Evolutionary conservation across 1,140 invertebrate genomes (phyloP), one percentile per base, ranked within the genome.

Genomic region (Caenorhabditis briggsae): DNA sequence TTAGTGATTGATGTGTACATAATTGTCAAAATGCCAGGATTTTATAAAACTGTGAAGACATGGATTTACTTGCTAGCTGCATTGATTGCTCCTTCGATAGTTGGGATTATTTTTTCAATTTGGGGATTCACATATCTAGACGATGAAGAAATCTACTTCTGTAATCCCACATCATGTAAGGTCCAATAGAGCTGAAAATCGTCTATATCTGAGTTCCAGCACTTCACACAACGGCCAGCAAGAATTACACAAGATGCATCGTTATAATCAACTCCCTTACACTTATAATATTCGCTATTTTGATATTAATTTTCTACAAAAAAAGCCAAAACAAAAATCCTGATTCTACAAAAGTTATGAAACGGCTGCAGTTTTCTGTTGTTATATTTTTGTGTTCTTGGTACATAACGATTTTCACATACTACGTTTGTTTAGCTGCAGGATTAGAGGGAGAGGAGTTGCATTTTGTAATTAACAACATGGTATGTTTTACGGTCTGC

Each of bases 171-270:
- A 25, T 46, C 41, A n/a, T 43, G 64, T 70, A 43, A 43, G 16
- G 14, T 70, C 14, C 11, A 33, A 64, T 18, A 9, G 23, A 43
- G 43, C 8, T 9, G 5, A 20, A n/a, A 59, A 5, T n/a, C 18
- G 20, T 59, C 11, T 33, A 33, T 33, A 33, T 33, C 33, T 1
- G 8, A 64, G 2, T 25, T 64, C 16, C 25, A 64, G 59, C 59
- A 12, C 59, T 64, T 11, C 59, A 64, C 23, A 64, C 59, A 8
- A 9, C n/a, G 0, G 59, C 59, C 9, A 64, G 59, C 16, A 64
- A 64, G n/a, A 64, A 64, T 25, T 64, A 64, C 59, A 64, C 59
- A 14, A 14, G 59, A 64, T 64, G 59, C 25, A 64, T 64, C 9
- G 59, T 64, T 33, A 25, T 64, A 25, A 64, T 25, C 20, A 64